Evolutionary conservation across 2,888 invertebrate species (phyloP), one percentile per base, ranked within the genome.

Genomic region (Deilephila porcellus): DNA sequence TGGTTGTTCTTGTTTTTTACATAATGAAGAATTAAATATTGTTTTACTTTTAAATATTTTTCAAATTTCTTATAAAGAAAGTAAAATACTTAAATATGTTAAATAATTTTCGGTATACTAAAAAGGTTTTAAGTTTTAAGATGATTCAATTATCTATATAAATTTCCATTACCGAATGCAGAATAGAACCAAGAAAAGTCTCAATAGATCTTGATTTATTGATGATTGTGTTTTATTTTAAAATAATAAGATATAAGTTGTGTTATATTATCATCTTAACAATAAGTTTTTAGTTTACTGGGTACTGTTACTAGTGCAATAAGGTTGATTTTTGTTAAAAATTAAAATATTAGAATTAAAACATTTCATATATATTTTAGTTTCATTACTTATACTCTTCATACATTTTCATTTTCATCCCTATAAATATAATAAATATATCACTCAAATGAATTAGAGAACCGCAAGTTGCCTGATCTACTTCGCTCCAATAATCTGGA

Each of bases 401-500:
- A n/a, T 56, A 1, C 45, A 14, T 2, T 45, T 11, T 11, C 11
- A 11, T 45, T 45, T 0, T 45, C 11, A 11, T 45, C 11, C 3
- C 11, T 11, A 11, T 45, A 45, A 45, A 45, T 45, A 11, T 11
- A 45, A 14, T 45, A 45, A 45, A 34, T 20, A 45, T 19, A n/a
- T 20, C 11, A 37, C 25, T 52, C 37, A 34, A 34, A 72, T 8
- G 62, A 53, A 32, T 53, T 64, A 17, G 32, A 20, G 7, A 72
- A 72, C 8, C 37, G 64, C 20, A 72, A 34, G 5, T 53, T 64
- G 7, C 52, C 32, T 70, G 67, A 76, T 76, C 76, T 79, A 60
- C 73, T 75, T 20, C 71, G 74, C 0, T 78, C 81, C 62, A 81
- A 74, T 72, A 82, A 76, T 29, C 81, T 82, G 80, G 32, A 82